Percentiles rank a stretch among this genome's conserved stretches.
phyloP scores from a whole-genome alignment of 2,113 vertebrate genomes.

The Corythornis madagascariensis region DNA sequence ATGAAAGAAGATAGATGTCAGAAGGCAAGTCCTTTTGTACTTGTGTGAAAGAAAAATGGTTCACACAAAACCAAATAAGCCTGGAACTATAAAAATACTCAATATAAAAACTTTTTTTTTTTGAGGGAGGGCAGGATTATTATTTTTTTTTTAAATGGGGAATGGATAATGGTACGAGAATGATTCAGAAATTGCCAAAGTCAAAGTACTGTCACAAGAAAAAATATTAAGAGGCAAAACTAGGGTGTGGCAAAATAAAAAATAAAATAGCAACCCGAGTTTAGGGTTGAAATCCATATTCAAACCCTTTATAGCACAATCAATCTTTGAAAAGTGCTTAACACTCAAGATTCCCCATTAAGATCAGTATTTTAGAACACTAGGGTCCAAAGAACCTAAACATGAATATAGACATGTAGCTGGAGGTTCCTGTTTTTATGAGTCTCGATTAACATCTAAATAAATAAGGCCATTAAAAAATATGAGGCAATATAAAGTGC shows the following conservation, averaged over 20 bases:
- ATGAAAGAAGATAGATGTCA: slow-evolving; percentile 31
- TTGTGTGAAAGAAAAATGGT: slow-evolving; percentile 25
- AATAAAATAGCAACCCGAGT: neutral
- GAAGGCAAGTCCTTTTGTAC: neutral
- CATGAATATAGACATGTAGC: neutral
- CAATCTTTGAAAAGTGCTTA: neutral
- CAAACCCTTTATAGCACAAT: neutral
- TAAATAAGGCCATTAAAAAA: neutral
- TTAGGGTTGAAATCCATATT: neutral
- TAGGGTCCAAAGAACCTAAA: neutral
- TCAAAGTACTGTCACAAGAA: neutral
- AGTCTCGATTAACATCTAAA: neutral
- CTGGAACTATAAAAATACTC: slow-evolving; percentile 15
- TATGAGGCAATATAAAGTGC: neutral
- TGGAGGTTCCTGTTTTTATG: neutral
- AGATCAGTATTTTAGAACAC: neutral
- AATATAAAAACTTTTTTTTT: neutral
- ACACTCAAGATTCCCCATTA: neutral
- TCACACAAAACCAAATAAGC: slow-evolving; percentile 10
- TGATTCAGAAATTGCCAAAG: neutral
- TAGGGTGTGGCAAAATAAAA: neutral
- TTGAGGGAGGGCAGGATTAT: neutral
- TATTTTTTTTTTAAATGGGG: neutral
- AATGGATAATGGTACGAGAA: neutral
- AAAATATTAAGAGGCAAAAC: neutral